Evolutionary conservation across 2,113 vertebrate species (phyloP).

Genomic region (Ariopsis seemanni): DNA sequence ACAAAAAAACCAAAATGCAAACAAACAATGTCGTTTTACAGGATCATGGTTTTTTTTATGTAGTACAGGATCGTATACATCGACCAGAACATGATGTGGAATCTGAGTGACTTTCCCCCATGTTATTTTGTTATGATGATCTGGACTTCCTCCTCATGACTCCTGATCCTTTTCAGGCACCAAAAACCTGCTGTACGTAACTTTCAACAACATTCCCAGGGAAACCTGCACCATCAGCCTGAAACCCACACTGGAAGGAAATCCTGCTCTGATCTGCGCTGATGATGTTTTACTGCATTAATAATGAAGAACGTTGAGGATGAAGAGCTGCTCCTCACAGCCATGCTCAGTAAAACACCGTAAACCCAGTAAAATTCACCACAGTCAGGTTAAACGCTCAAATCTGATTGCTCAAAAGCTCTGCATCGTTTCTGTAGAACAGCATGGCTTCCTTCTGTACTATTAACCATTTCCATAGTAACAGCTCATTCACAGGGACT

Average conservation of each 20-base stretch:
- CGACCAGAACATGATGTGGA: background rate
- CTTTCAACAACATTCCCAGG: background rate
- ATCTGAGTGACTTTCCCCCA: background rate
- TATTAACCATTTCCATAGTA: too few species aligned
- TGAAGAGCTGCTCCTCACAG: background rate
- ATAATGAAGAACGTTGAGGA: background rate
- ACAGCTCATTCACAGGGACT: too few species aligned
- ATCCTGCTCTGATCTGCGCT: conserved; percentile 49
- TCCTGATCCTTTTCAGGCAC: background rate
- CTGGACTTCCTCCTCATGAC: background rate
- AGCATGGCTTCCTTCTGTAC: too few species aligned
- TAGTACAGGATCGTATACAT: background rate
- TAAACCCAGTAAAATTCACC: too few species aligned
- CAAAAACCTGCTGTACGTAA: background rate
- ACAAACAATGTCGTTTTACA: background rate
- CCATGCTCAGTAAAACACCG: background rate
- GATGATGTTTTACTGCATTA: background rate
- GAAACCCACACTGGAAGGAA: conserved; percentile 53
- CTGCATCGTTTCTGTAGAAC: too few species aligned
- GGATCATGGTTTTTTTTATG: too few species aligned
- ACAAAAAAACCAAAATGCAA: background rate
- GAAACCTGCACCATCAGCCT: conserved; percentile 53
- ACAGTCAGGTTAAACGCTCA: background rate
- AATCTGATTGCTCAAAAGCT: background rate
- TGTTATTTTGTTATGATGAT: background rate